Evolutionary conservation across 1,140 invertebrate genomes (phyloP), one percentile per base, ranked within the genome.

Genomic region (Hesperophylax magnus): DNA sequence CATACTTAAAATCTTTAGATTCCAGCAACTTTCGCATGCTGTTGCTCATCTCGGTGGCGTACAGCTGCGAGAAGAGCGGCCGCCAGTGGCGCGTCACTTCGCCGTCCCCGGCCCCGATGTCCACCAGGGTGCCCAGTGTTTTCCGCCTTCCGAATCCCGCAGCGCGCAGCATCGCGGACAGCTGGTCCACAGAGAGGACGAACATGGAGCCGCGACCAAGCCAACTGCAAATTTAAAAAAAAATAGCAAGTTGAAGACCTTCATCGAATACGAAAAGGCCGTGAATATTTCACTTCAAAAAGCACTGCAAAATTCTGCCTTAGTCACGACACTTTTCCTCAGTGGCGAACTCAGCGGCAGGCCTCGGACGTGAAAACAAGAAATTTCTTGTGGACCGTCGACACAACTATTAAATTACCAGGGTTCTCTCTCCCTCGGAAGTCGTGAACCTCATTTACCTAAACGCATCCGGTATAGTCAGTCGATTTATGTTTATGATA

Each of bases 81-180:
- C 93, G 91, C 86, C 97, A 93, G 69, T 94, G 91, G 18, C 93
- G 89, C 24, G 97, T 98, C 2, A 97, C 96, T 80, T 93, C 93
- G 6, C 97, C 97, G 90, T 98, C 97, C 1, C 97, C 97, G 9
- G 97, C 97, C 56, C 97, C 97, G 54, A 98, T 89, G 90, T 98
- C 97, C 69, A 98, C 89, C 53, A 98, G 83, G 9, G 90, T 85
- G 77, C 90, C 87, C 88, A 92, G 87, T 84, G 18, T 86, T 87
- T 18, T 79, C 78, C 77, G 85, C 85, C 89, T 85, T 84, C 63
- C 53, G 63, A 39, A 72, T 20, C 58, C 85, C 89, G 86, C 86
- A 86, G 74, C 85, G 80, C 53, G 85, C 86, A 77, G 80, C 72
- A 98, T 89, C 77, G 89, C 86, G 81, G 91, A 88, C 80, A 97